phyloP scores from a whole-genome alignment of 2,888 invertebrate species.

The Sturmia bella region DNA sequence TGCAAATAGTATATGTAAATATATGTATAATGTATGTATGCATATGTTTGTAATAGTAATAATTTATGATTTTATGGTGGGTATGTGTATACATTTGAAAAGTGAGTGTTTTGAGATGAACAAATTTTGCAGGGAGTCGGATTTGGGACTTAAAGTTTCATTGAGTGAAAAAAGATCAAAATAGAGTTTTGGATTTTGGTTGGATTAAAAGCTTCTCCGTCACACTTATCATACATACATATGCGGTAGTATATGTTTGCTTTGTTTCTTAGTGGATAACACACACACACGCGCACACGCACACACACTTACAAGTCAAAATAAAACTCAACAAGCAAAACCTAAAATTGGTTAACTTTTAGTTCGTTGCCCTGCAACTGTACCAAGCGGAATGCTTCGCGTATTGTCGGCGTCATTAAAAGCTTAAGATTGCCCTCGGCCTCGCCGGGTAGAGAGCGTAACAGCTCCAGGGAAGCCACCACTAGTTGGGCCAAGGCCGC shows the following conservation, averaged over 20 bases:
- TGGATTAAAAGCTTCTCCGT: slow-evolving; percentile 69
- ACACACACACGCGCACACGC: too few species aligned
- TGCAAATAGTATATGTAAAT: too few species aligned
- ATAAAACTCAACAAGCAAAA: slow-evolving; percentile 81
- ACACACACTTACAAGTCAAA: slow-evolving; percentile 77
- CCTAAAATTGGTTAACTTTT: slow-evolving; percentile 82
- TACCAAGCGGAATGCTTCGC: slow-evolving; percentile 81
- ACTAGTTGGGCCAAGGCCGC: slow-evolving; percentile 93
- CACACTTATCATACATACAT: slow-evolving; percentile 48
- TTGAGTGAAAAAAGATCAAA: slow-evolving; percentile 19
- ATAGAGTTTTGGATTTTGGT: slow-evolving; percentile 45
- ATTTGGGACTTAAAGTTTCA: slow-evolving; percentile 31
- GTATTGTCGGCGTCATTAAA: slow-evolving; percentile 82
- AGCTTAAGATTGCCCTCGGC: slow-evolving; percentile 83
- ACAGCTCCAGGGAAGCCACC: slow-evolving; percentile 91
- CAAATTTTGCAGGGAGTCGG: slow-evolving; percentile 42
- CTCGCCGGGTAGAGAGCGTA: slow-evolving; percentile 85
- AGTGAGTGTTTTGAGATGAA: background rate
- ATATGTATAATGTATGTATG: slow-evolving; percentile 35
- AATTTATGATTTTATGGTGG: slow-evolving; percentile 62
- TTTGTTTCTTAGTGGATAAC: slow-evolving; percentile 1
- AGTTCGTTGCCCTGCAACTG: slow-evolving; percentile 82
- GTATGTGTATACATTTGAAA: slow-evolving; percentile 33
- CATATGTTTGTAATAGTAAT: slow-evolving; percentile 28
- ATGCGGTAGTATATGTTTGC: background rate